Percentiles rank a stretch among this genome's conserved stretches.
These are phyloP conservation scores for Ophion ventricosus DNA, from an alignment of 2,888 invertebrate genomes.

Conservation along the genomic window DNA sequence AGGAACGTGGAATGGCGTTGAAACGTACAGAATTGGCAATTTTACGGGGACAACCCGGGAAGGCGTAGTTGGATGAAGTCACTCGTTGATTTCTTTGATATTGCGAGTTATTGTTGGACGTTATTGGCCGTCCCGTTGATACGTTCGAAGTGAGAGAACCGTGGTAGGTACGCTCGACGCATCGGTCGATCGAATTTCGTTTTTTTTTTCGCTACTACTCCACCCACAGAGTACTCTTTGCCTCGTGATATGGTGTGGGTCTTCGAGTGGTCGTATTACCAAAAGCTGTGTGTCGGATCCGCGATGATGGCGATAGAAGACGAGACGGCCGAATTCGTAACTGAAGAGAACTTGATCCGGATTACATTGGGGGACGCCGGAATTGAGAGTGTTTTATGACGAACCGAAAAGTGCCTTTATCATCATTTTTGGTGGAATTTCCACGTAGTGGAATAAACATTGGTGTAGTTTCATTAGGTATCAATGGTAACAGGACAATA, in stretches of 20 bases:
- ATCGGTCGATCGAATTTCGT: slow-evolving; percentile 52
- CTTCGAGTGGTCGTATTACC: not conserved
- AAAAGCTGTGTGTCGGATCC: not conserved
- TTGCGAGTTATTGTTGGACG: slow-evolving; percentile 72
- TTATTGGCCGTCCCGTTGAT: slow-evolving; percentile 62
- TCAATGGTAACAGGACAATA: not conserved
- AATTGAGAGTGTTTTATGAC: not conserved
- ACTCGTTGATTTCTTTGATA: slow-evolving; percentile 72
- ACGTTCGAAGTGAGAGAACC: slow-evolving; percentile 29
- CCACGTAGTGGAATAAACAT: not conserved
- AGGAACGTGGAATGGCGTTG: slow-evolving; percentile 66
- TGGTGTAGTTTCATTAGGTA: not conserved
- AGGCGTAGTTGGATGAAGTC: slow-evolving; percentile 55
- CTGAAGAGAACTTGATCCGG: not conserved
- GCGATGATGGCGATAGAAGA: not conserved
- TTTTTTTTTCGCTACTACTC: slow-evolving; percentile 2
- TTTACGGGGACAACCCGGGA: slow-evolving; percentile 50
- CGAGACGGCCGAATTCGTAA: not conserved
- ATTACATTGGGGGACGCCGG: not conserved
- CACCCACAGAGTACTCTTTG: not conserved
- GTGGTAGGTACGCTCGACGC: slow-evolving; percentile 3
- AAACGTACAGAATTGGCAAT: slow-evolving; percentile 76
- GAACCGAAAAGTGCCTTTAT: not conserved
- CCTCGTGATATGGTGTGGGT: not conserved
- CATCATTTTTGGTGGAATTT: not conserved